phyloP scores from a whole-genome alignment of 2,113 vertebrate genomes.

The Trematocara stigmaticum region DNA sequence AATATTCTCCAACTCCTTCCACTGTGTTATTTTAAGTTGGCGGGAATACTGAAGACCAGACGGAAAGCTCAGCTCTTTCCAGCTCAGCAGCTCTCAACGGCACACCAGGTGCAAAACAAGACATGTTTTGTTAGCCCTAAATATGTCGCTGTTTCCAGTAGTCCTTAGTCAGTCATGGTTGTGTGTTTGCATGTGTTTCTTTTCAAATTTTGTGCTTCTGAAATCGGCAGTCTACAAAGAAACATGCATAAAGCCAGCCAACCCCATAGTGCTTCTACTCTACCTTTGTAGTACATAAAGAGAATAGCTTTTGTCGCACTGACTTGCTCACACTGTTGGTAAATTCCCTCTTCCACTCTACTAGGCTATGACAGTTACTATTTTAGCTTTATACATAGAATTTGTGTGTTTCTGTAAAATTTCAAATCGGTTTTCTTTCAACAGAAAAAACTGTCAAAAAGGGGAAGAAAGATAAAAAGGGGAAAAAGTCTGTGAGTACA shows the following conservation, averaged over 20 bases:
- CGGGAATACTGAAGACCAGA: not conserved
- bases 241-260: not conserved
- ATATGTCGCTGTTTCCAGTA: not conserved
- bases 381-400: not conserved
- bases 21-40: not conserved
- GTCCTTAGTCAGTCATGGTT: not conserved
- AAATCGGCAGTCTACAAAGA: not conserved
- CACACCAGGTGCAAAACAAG: not conserved
- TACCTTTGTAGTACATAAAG: not conserved
- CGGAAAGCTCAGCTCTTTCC: not conserved
- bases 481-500: conserved; percentile 85
- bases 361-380: rapidly evolving
- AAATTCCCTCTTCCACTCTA: not conserved
- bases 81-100: not conserved
- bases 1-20: not conserved
- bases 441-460: conserved; percentile 82
- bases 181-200: not conserved
- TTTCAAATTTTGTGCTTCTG: not conserved
- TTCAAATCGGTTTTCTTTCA: not conserved
- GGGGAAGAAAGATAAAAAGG: conserved; percentile 86
- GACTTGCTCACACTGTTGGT: not conserved
- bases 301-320: not conserved
- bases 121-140: not conserved
- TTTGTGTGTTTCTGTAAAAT: not conserved
- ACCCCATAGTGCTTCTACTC: not conserved